Conservation (phyloP, 2,113 vertebrate genomes). For the Colossoma macropomum region DNA sequence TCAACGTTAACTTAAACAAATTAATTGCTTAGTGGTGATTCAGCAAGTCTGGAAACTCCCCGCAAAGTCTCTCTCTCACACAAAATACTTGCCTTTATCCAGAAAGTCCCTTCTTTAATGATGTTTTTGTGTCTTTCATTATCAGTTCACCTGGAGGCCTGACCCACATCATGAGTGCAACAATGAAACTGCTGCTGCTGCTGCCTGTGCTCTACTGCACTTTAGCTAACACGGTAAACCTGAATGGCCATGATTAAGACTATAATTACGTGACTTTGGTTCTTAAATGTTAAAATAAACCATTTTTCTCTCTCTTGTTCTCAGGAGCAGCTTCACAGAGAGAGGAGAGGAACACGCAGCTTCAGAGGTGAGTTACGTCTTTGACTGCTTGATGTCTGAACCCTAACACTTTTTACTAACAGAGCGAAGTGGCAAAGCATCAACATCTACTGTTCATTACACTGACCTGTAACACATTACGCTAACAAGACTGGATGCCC, state of each 20-base stretch:
- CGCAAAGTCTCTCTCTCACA: background rate
- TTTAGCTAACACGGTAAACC: conserved; percentile 35
- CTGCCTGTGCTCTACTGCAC: background rate
- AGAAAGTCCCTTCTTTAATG: background rate
- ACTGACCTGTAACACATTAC: background rate
- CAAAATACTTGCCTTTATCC: background rate
- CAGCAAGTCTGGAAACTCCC: background rate
- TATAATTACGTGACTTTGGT: background rate
- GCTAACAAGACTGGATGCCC: background rate
- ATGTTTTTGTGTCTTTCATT: conserved; percentile 5
- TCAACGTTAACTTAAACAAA: background rate
- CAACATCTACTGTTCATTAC: too few relatives aligned
- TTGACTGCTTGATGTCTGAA: background rate
- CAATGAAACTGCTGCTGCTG: conserved; percentile 25
- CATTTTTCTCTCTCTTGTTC: background rate
- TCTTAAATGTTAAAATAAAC: background rate
- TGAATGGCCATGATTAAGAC: background rate
- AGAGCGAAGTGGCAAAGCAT: background rate
- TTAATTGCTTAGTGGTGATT: background rate
- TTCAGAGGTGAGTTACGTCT: conserved; percentile 32
- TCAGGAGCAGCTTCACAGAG: conserved; percentile 33
- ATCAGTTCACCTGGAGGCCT: conserved; percentile 6
- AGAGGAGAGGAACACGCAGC: conserved; percentile 34
- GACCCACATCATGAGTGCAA: conserved; percentile 30
- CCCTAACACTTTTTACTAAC: conserved; percentile 15